Percentiles rank a stretch among this genome's conserved stretches.
phyloP scores from a whole-genome alignment of 2,888 invertebrate genomes.

The Hypomecis punctinalis region DNA sequence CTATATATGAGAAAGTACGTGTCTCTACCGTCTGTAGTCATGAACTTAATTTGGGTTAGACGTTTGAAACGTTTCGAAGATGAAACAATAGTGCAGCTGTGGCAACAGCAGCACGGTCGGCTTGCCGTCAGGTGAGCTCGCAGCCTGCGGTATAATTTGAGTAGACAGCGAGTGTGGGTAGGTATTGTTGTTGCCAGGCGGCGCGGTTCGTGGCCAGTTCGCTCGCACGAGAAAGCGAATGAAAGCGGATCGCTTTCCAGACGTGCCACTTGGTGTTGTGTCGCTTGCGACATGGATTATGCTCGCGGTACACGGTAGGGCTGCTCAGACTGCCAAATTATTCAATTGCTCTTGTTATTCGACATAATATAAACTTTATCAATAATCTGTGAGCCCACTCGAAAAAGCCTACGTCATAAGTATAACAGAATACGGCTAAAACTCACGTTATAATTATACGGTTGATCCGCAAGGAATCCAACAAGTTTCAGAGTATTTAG shows the following conservation, averaged over 20 bases:
- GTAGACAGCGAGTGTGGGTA: constrained; percentile 16
- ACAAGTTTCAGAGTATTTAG: too few relatives aligned
- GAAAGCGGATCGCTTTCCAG: constrained; percentile 75
- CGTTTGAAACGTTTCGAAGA: background rate
- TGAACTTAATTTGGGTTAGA: background rate
- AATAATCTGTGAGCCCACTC: too few relatives aligned
- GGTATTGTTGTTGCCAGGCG: constrained; percentile 38
- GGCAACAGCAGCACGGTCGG: constrained; percentile 10
- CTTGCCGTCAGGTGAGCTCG: constrained; percentile 4
- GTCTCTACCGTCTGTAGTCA: background rate
- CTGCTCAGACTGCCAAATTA: constrained; percentile 29
- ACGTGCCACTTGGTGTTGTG: constrained; percentile 42
- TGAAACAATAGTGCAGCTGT: constrained; percentile 9
- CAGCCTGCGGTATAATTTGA: constrained; percentile 18
- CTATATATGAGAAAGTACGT: background rate
- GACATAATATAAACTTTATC: too few relatives aligned
- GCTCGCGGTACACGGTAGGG: constrained; percentile 41
- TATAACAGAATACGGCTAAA: too few relatives aligned
- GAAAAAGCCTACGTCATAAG: too few relatives aligned
- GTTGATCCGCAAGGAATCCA: too few relatives aligned
- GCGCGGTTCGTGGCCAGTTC: constrained; percentile 46
- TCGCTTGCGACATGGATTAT: constrained; percentile 52
- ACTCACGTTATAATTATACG: too few relatives aligned
- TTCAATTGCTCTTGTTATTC: constrained; percentile 10
- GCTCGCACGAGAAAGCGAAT: constrained; percentile 68